Evolutionary conservation across 1,140 invertebrate species (phyloP).

Genomic region (Halictus rubicundus): DNA sequence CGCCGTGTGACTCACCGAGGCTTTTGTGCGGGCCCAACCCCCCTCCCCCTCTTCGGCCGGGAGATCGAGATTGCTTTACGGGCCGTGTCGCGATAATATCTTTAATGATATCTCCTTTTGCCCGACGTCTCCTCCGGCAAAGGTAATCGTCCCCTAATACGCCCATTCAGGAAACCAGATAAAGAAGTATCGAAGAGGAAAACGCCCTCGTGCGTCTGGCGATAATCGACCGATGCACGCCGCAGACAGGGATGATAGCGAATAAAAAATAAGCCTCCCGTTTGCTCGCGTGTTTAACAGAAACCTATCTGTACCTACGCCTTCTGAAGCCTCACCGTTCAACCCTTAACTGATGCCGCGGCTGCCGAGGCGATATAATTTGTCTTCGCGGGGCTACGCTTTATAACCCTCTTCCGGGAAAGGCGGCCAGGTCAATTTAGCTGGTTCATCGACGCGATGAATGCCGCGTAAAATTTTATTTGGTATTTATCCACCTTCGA

Average conservation of each 20-base stretch:
- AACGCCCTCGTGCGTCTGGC: background rate
- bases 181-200: background rate
- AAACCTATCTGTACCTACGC: background rate
- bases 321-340: background rate
- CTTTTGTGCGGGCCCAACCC: slow-evolving; percentile 8
- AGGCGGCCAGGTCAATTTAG: no score
- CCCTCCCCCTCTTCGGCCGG: background rate
- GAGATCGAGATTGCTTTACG: slow-evolving; percentile 13
- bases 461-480: no score
- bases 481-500: no score
- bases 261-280: background rate
- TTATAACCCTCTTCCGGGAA: no score
- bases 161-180: background rate
- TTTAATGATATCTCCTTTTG: slow-evolving; percentile 28
- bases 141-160: slow-evolving; percentile 26
- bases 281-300: background rate
- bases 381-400: no score
- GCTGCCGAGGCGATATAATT: no score
- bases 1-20: slow-evolving; percentile 23
- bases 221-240: background rate
- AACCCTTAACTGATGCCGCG: no score
- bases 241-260: background rate
- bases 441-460: no score
- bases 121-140: background rate
- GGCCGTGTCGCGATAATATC: slow-evolving; percentile 19